A percentile compares a stretch with the other conserved stretches of the same genome.
These are phyloP conservation scores for Lagocephalus sceleratus DNA, from an alignment of 2,797 vertebrate genomes.

Conservation along the genomic window DNA sequence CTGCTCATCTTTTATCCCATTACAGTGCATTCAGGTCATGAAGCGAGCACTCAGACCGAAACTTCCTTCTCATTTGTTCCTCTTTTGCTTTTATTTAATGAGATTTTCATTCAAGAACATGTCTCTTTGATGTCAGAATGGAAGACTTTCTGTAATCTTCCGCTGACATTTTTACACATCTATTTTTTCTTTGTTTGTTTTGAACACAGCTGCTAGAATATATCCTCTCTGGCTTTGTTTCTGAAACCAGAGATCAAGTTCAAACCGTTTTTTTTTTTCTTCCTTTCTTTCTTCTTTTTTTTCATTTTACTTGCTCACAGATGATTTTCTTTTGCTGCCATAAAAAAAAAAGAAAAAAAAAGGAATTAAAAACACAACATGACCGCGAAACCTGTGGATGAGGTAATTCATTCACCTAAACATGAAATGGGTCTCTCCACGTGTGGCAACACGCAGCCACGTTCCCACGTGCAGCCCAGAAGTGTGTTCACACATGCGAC, in stretches of 20 bases:
- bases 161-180: too few relatives aligned
- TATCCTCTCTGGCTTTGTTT: background rate
- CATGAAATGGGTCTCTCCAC: too few relatives aligned
- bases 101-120: background rate
- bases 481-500: too few relatives aligned
- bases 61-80: background rate
- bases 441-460: too few relatives aligned
- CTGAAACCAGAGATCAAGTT: background rate
- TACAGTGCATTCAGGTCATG: background rate
- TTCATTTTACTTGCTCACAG: background rate
- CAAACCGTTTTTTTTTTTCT: background rate
- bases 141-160: too few relatives aligned
- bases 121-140: background rate
- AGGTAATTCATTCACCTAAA: too few relatives aligned
- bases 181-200: too few relatives aligned
- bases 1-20: constrained; percentile 7
- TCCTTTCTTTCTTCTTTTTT: too few relatives aligned
- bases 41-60: background rate
- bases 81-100: background rate
- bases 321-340: background rate
- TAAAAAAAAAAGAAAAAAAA: too few relatives aligned
- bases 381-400: too few relatives aligned
- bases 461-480: too few relatives aligned
- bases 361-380: too few relatives aligned
- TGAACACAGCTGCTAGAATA: background rate